Evolutionary conservation across 2,888 invertebrate species (phyloP).

Genomic region (Ernsta delagoae): DNA sequence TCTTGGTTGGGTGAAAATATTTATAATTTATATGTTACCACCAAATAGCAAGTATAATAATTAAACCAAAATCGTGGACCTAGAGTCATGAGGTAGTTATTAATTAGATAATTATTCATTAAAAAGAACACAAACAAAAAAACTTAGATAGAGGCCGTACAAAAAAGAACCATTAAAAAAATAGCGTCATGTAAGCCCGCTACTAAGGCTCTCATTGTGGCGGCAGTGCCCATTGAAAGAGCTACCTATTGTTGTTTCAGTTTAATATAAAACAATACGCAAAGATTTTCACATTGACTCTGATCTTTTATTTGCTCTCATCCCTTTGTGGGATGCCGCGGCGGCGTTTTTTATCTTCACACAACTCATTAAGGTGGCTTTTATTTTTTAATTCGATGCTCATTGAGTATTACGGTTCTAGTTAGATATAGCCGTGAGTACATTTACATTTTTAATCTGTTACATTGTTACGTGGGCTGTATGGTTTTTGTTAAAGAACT

Average conservation of each 20-base stretch:
- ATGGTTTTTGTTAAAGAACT: constrained; percentile 4
- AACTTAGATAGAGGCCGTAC: too few species aligned
- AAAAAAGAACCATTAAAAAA: not conserved
- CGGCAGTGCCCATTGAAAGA: constrained; percentile 80
- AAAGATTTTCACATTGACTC: constrained; percentile 70
- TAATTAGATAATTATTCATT: too few species aligned
- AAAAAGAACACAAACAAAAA: too few species aligned
- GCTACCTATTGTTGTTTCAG: constrained; percentile 84
- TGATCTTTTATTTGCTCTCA: constrained; percentile 73
- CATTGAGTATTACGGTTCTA: constrained; percentile 47
- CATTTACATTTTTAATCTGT: constrained; percentile 38
- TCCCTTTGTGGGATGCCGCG: constrained; percentile 71
- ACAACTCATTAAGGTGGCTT: constrained; percentile 72
- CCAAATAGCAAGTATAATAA: too few species aligned
- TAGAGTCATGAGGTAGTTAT: too few species aligned
- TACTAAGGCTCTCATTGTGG: constrained; percentile 70
- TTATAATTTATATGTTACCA: too few species aligned
- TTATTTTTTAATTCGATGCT: constrained; percentile 51
- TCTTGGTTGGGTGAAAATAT: too few species aligned
- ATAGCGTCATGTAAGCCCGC: constrained; percentile 55
- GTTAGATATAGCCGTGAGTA: constrained; percentile 27
- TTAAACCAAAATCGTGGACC: too few species aligned
- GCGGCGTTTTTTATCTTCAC: constrained; percentile 71
- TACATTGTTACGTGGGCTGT: constrained; percentile 14
- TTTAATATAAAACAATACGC: constrained; percentile 84